phyloP scores from a whole-genome alignment of 2,113 vertebrate species.

The Ictalurus punctatus region DNA sequence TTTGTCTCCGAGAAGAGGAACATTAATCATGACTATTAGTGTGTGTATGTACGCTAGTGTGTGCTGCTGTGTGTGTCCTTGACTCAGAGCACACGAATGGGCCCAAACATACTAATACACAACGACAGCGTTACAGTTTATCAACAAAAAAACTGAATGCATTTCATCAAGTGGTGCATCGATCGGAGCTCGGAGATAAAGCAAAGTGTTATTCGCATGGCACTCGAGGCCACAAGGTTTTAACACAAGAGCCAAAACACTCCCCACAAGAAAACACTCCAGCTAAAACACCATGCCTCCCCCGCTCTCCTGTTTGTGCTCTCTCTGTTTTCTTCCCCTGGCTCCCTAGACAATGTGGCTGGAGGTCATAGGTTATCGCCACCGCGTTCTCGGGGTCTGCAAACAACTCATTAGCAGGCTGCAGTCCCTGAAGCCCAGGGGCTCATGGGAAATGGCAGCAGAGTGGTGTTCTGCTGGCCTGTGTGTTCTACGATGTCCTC shows the following conservation, averaged over 20 bases:
- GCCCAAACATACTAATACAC: constrained; percentile 40
- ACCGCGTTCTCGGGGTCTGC: constrained; percentile 72
- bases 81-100: constrained; percentile 28
- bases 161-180: constrained; percentile 49
- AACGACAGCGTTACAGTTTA: constrained; percentile 55
- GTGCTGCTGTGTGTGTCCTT: constrained; percentile 42
- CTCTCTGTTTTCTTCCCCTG: constrained; percentile 52
- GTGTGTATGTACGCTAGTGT: constrained; percentile 29
- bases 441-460: constrained; percentile 64
- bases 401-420: constrained; percentile 79
- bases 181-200: constrained; percentile 47
- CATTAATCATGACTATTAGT: constrained; percentile 58
- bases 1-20: constrained; percentile 48
- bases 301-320: constrained; percentile 37
- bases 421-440: constrained; percentile 64
- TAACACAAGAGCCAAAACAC: constrained; percentile 51
- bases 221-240: constrained; percentile 51
- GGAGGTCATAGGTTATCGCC: constrained; percentile 74
- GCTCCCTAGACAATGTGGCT: constrained; percentile 68
- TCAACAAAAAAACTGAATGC: constrained; percentile 49
- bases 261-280: constrained; percentile 51
- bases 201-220: constrained; percentile 42
- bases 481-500: constrained; percentile 71
- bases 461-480: constrained; percentile 68
- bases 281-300: constrained; percentile 43